Evolutionary conservation across 30 jellyfish, hydroid and myxozoan species (phyloP), one percentile per base, ranked within the genome.

Genomic region (Pseudorhiza aurosa): DNA sequence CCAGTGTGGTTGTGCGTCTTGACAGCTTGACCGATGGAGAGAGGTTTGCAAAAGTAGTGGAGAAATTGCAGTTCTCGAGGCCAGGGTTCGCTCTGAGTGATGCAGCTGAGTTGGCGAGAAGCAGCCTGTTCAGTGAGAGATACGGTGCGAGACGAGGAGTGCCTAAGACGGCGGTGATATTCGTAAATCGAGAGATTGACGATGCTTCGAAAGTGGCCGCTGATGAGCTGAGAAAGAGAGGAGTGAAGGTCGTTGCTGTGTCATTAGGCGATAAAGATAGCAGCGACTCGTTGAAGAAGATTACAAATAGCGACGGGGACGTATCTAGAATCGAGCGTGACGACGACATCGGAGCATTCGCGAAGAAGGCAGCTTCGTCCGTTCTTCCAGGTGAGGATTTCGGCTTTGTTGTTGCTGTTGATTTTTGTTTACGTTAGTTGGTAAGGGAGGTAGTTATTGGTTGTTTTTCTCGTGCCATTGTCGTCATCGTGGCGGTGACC

Each of bases 101-200:
- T 4, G 63, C n/a, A 15, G 63, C 63, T 26, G 2, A 15, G 6
- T 2, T 4, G 22, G 22, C 29, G 22, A 29, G 29, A 2, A 49
- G n/a, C n/a, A 2, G 22, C 63, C 63, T 49, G 7, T 49, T 49
- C 22, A 29, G 29, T 15, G 6, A 26, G 2, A 26, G 22, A 29
- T 29, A 4, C 2, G 63, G 63, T 15, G 22, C n/a, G 11, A 26
- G 63, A 4, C n/a, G 22, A 15, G 63, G 63, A 2, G 63, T 49
- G n/a, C 63, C n/a, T 15, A 49, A 49, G n/a, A 49, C 63, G 2
- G 63, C 63, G n/a, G 63, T 49, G n/a, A 49, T 49, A 49, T 49
- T 49, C 63, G 2, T 49, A 15, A 49, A 49, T 12, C 7, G n/a
- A 15, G n/a, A 49, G 7, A 2, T 49, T 15, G 63, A 49, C 63